These are phyloP conservation scores for Tetragonisca angustula DNA, from an alignment of 2,888 invertebrate genomes.

Conservation along the genomic window DNA sequence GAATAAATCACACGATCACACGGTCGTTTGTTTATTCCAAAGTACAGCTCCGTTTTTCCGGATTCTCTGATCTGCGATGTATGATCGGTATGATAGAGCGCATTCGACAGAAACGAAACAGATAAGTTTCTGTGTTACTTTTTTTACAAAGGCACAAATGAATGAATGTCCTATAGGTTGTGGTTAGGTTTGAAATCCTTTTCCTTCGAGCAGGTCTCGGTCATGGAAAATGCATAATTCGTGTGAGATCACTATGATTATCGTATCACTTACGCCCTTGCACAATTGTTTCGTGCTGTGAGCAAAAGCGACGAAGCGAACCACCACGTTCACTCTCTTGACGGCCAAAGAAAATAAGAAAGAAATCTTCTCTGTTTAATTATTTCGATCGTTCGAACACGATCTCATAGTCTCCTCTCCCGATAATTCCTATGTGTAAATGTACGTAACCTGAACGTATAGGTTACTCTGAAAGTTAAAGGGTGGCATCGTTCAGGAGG, in stretches of 20 bases:
- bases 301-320: neutral
- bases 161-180: constrained; percentile 17
- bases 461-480: neutral
- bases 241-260: constrained; percentile 32
- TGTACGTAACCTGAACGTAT: neutral
- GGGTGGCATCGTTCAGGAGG: neutral
- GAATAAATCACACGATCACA: constrained; percentile 18
- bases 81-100: constrained; percentile 6
- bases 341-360: constrained; percentile 48
- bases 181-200: constrained; percentile 53
- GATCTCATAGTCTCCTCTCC: neutral
- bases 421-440: constrained; percentile 4
- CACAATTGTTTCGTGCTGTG: constrained; percentile 13
- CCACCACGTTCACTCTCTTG: constrained; percentile 23
- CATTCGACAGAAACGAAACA: constrained; percentile 4
- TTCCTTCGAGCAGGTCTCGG: constrained; percentile 63
- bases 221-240: constrained; percentile 35
- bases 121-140: constrained; percentile 23
- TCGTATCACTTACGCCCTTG: constrained; percentile 20
- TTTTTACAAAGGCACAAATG: constrained; percentile 37
- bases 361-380: neutral
- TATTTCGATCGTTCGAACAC: neutral
- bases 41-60: neutral
- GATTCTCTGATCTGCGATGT: neutral
- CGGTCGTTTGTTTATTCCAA: constrained; percentile 38